Evolutionary conservation across 2,797 vertebrate genomes (phyloP).

Genomic region (Microctenopoma steveboyesi): DNA sequence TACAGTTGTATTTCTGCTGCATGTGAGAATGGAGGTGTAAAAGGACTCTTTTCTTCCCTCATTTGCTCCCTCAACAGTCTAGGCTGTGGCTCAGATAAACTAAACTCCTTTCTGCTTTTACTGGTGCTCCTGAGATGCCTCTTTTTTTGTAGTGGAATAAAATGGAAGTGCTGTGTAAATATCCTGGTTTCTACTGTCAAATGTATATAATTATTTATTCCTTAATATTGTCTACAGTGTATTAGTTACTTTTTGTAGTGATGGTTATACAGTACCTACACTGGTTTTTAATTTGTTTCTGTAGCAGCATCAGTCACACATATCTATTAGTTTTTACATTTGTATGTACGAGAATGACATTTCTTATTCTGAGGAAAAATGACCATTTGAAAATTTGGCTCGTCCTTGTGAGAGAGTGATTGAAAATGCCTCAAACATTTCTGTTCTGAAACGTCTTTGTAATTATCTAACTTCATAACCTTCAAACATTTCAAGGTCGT

Average conservation of each 20-base stretch:
- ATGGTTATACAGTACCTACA: too few species aligned
- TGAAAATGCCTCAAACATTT: neutral
- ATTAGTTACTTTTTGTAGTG: neutral
- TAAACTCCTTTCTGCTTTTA: slow-evolving; percentile 64
- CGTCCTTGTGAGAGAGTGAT: neutral
- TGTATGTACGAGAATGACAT: too few species aligned
- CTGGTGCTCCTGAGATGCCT: slow-evolving; percentile 74
- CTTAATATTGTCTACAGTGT: neutral
- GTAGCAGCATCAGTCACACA: too few species aligned
- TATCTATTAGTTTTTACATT: too few species aligned
- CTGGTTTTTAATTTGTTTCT: too few species aligned
- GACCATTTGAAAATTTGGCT: too few species aligned
- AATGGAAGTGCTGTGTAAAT: slow-evolving; percentile 75
- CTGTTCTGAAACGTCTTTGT: neutral
- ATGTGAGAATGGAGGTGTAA: slow-evolving; percentile 51
- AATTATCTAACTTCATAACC: neutral
- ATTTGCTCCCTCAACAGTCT: slow-evolving; percentile 25
- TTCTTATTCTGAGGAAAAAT: too few species aligned
- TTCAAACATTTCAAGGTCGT: neutral
- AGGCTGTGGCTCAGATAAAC: slow-evolving; percentile 29
- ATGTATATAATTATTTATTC: neutral
- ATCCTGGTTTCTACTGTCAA: slow-evolving; percentile 6
- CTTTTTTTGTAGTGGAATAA: slow-evolving; percentile 83
- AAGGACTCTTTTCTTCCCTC: slow-evolving; percentile 37
- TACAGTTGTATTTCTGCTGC: slow-evolving; percentile 54